Evolutionary conservation across 1,140 invertebrate species (phyloP).

Genomic region (Heliconius nattereri): DNA sequence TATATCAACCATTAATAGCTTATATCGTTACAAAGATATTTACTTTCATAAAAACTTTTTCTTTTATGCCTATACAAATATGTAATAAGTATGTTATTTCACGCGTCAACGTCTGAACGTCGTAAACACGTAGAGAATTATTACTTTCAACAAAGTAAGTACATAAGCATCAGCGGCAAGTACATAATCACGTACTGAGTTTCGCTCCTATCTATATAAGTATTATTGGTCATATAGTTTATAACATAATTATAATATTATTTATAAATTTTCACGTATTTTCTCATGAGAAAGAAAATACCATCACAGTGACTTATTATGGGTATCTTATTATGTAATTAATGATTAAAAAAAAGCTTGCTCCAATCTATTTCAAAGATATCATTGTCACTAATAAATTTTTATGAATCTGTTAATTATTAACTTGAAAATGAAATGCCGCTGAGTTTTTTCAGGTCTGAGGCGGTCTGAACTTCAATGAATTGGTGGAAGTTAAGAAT

Average conservation of each 20-base stretch:
- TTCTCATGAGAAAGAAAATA: background rate
- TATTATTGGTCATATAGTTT: background rate
- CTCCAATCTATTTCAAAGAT: too few species aligned
- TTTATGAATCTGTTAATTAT: too few species aligned
- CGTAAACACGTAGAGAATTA: constrained; percentile 17
- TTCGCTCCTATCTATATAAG: background rate
- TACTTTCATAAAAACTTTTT: constrained; percentile 1
- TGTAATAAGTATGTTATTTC: constrained; percentile 11
- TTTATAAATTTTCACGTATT: background rate
- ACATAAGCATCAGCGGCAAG: constrained; percentile 9
- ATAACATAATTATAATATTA: background rate
- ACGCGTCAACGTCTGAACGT: background rate
- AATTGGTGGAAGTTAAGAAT: too few species aligned
- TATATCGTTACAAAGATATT: background rate
- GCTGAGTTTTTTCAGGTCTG: too few species aligned
- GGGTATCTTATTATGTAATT: too few species aligned
- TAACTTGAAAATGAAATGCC: too few species aligned
- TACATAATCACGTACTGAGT: background rate
- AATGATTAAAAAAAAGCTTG: too few species aligned
- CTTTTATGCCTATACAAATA: constrained; percentile 7
- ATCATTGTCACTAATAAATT: too few species aligned
- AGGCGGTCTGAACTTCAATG: too few species aligned
- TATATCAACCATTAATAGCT: constrained; percentile 3
- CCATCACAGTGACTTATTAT: too few species aligned
- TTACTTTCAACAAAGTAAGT: constrained; percentile 9